Base-by-base conservation (phyloP, 1,140 invertebrate species). In the Hycleus phaleratus region DNA sequence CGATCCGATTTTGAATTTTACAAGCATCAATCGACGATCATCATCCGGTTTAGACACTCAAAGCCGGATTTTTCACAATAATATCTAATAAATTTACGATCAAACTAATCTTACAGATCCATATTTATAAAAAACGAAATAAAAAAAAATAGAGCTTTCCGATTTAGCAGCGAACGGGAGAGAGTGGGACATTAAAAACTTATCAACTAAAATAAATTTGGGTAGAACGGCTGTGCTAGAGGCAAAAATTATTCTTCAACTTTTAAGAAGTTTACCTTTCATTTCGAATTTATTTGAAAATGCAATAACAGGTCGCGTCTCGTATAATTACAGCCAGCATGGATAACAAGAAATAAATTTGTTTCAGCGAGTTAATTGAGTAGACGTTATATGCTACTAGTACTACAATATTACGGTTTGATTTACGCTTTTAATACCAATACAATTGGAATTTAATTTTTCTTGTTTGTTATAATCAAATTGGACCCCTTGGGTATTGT, bases 211-310 rank as follows among this genome's bases (percentile, higher is more conserved):
- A 53, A 53, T 45, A 53, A 53, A 53, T 53, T 53, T 46, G 51
- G 26, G 45, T 32, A 32, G 32, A 32, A 32, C 32, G 32, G 18
- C 18, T 44, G 50, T 43, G 50, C 50, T 52, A 44, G 8, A 6
- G 45, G 50, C 42, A 53, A 53, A 53, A 53, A 53, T 53, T 18
- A 53, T 45, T 53, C 51, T 32, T 53, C 42, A 53, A 53, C 51
- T 53, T 53, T 53, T 53, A 53, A 53, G 51, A 53, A 53, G 51
- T 53, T 53, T 53, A 53, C 46, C 51, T 53, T 53, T 53, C 51
- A 53, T 53, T 53, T 53, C 51, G 46, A 53, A 53, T 53, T 53
- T 53, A 45, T 53, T 53, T 45, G 51, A 53, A 53, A 53, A 53
- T 53, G 51, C 42, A 53, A 53, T 53, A 45, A 45, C 51, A 40